phyloP scores from a whole-genome alignment of 2,797 vertebrate species.

The Hydrophis major region DNA sequence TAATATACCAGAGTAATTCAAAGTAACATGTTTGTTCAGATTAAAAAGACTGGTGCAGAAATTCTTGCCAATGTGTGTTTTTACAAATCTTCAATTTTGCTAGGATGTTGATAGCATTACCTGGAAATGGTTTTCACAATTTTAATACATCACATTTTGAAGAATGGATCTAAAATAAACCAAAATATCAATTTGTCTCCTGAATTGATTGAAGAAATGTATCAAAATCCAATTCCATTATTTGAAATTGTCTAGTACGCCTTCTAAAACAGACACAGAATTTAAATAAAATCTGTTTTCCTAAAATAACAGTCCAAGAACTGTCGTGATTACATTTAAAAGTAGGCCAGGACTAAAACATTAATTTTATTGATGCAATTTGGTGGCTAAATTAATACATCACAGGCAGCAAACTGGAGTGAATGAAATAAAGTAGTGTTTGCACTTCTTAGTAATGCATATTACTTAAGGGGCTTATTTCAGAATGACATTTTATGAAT shows the following conservation, averaged over 20 bases:
- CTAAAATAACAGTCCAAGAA: neutral
- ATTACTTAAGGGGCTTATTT: conserved; percentile 10
- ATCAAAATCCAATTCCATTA: neutral
- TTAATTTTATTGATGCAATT: neutral
- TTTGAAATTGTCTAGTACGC: conserved; percentile 24
- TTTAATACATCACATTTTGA: neutral
- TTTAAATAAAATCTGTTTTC: conserved; percentile 40
- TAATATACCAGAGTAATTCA: neutral
- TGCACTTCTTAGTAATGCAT: neutral
- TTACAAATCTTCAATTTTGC: neutral
- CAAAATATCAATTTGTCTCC: neutral
- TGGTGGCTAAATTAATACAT: neutral
- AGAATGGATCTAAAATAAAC: neutral
- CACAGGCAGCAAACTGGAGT: neutral
- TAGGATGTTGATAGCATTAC: neutral
- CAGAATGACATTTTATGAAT: neutral
- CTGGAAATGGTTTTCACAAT: neutral
- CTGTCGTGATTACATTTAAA: conserved; percentile 12
- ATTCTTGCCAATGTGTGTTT: neutral
- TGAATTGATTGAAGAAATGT: neutral
- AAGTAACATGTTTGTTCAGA: neutral
- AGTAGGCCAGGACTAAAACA: too few relatives aligned
- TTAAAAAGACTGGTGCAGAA: neutral
- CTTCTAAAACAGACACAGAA: conserved; percentile 30
- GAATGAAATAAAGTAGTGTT: conserved; percentile 15